Base-by-base conservation (phyloP, 1,140 invertebrate species). In the Periplaneta americana region DNA sequence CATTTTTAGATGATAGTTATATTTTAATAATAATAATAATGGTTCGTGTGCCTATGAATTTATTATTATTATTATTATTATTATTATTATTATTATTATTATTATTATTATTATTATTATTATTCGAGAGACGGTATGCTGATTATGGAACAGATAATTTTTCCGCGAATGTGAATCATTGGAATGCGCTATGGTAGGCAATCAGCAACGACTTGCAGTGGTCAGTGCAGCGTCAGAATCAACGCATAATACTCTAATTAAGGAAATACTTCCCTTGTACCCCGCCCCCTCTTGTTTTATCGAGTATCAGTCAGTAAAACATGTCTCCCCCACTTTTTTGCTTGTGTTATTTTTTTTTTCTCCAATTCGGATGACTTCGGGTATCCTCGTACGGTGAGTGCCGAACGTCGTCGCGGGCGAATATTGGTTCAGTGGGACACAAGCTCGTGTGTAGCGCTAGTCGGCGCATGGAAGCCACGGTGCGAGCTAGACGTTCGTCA, bases 401-500 rank as follows among this genome's bases (percentile, higher is more conserved):
- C 74, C 57, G 37, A 77, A 31, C 0, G 80, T 35, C 15, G 37
- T 48, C 82, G 78, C 35, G 34, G 37, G 75, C 75, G 81, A 81
- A 48, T n/a, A n/a, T 75, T 81, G 81, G 79, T 75, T 81, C 81
- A 81, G 81, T 81, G 76, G 81, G 81, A 33, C 81, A n/a, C n/a
- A n/a, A 81, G 39, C 28, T 37, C 31, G 28, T 78, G 75, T 34
- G 28, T 28, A 6, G 22, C 48, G 48, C 48, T 78, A 81, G 81
- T 81, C 39, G 74, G 31, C 76, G 33, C 75, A 35, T 78, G 76
- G 81, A 81, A 37, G 81, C 81, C 22, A 34, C 33, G 36, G 34
- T 34, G 74, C 34, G 75, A 39, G 79, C 75, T 31, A 17, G 81
- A 35, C 8, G 18, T 18, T 22, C 34, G 35, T 48, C 13, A 77